A percentile compares a stretch with the other conserved stretches of the same genome.
phyloP scores from a whole-genome alignment of 2,113 vertebrate species.

The Pelmatolapia mariae region DNA sequence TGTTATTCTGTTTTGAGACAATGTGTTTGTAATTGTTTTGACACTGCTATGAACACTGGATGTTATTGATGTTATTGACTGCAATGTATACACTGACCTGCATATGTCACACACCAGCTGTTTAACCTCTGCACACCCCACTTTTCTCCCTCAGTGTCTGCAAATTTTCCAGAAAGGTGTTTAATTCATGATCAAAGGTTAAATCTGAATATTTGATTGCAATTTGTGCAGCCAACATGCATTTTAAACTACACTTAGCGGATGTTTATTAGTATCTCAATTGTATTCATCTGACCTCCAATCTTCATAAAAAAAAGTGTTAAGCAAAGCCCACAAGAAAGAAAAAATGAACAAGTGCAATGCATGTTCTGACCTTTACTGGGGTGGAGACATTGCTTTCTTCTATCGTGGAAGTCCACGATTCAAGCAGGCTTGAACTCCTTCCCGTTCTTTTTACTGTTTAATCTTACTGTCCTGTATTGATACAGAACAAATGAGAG shows the following conservation, averaged over 20 bases:
- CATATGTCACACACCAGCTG: not conserved
- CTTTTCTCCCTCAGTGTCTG: not conserved
- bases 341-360: slow-evolving; percentile 2
- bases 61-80: not conserved
- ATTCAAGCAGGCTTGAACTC: not conserved
- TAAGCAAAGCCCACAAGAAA: slow-evolving; percentile 10
- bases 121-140: not conserved
- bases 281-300: slow-evolving; percentile 10
- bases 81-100: not conserved
- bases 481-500: not conserved
- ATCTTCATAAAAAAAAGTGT: not conserved
- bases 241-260: not conserved
- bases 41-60: slow-evolving; percentile 12
- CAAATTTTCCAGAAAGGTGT: not conserved
- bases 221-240: not conserved
- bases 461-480: not conserved
- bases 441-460: not conserved
- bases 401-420: not conserved
- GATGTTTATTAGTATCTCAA: not conserved
- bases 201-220: not conserved
- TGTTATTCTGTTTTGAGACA: not conserved
- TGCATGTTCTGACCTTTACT: slow-evolving; percentile 46
- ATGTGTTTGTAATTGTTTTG: not conserved
- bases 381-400: not conserved
- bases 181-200: not conserved